A percentile compares a stretch with the other conserved stretches of the same genome.
Conservation (phyloP, 2,888 invertebrate species). For the Eristalinus sepulchralis region DNA sequence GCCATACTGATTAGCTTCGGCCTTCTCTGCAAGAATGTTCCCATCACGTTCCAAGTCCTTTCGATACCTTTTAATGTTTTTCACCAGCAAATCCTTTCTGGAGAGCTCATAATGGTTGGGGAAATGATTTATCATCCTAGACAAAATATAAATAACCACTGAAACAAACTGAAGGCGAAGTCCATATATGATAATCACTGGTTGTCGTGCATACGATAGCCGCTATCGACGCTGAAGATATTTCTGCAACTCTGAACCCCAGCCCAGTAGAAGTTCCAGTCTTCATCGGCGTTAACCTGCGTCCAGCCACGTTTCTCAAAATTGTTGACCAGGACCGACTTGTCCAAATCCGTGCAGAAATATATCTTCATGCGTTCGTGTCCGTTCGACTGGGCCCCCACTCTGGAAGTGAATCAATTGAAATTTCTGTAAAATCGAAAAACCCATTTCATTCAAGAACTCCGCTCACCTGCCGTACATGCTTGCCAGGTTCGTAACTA, state of each 20-base stretch:
- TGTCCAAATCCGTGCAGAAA: slow-evolving; percentile 86
- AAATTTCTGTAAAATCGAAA: slow-evolving; percentile 13
- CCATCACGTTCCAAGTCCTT: slow-evolving; percentile 96
- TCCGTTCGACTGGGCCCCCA: slow-evolving; percentile 68
- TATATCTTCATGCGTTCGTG: slow-evolving; percentile 77
- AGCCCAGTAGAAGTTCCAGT: slow-evolving; percentile 99
- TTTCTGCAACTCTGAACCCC: slow-evolving; percentile 94
- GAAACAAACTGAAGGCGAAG: background rate
- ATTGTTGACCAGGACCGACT: slow-evolving; percentile 94
- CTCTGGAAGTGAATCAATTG: slow-evolving; percentile 67
- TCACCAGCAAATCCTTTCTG: slow-evolving; percentile 96
- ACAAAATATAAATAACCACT: background rate
- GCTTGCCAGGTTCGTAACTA: slow-evolving; percentile 76
- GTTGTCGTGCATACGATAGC: slow-evolving; percentile 95
- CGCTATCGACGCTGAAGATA: slow-evolving; percentile 95
- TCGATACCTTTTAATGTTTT: slow-evolving; percentile 96
- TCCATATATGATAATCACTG: slow-evolving; percentile 84
- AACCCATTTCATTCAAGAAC: background rate
- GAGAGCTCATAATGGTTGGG: slow-evolving; percentile 98
- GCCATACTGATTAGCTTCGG: slow-evolving; percentile 81
- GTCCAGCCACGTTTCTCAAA: slow-evolving; percentile 96
- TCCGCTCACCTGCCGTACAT: slow-evolving; percentile 81
- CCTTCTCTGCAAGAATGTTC: slow-evolving; percentile 90
- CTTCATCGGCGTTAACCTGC: slow-evolving; percentile 91
- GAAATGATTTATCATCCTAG: slow-evolving; percentile 96